These are phyloP conservation scores for Tethya wilhelma DNA, from an alignment of 37 sponge, comb jelly and placozoan species.

Conservation along the genomic window DNA sequence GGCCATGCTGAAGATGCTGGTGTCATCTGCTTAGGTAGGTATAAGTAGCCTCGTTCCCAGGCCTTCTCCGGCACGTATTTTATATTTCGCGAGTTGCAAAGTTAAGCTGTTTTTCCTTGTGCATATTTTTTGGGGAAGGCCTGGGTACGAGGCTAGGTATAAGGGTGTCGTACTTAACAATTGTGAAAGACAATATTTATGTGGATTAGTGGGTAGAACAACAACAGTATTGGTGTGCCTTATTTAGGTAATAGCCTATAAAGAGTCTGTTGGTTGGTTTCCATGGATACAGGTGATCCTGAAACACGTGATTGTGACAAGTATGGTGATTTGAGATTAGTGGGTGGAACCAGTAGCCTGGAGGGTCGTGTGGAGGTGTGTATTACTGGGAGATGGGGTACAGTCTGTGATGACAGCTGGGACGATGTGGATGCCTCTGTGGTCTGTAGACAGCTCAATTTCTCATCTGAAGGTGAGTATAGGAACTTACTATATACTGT, in stretches of 20 bases:
- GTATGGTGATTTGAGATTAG: slow-evolving; percentile 31
- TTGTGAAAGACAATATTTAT: no score
- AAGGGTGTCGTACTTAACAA: no score
- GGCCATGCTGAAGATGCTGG: slow-evolving; percentile 43
- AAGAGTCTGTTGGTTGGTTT: no score
- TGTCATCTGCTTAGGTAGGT: slow-evolving; percentile 42
- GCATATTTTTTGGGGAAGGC: no score
- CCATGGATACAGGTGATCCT: no score
- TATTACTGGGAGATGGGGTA: slow-evolving; percentile 41
- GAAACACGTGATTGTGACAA: neutral
- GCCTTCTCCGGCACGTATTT: no score
- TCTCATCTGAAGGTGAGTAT: slow-evolving; percentile 8
- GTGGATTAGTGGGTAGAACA: no score
- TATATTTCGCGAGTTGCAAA: no score
- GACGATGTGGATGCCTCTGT: slow-evolving; percentile 30
- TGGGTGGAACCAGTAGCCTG: neutral
- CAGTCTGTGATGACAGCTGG: slow-evolving; percentile 48
- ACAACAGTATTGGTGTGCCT: no score
- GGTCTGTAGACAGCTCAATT: slow-evolving; percentile 38
- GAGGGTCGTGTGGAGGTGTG: slow-evolving; percentile 46
- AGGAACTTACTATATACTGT: neutral
- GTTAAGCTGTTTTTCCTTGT: no score
- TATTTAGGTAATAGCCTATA: no score
- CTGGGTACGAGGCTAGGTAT: no score
- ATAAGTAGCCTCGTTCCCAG: neutral